Evolutionary conservation across 2,888 invertebrate species (phyloP), one percentile per base, ranked within the genome.

Genomic region (Dicycla oo): DNA sequence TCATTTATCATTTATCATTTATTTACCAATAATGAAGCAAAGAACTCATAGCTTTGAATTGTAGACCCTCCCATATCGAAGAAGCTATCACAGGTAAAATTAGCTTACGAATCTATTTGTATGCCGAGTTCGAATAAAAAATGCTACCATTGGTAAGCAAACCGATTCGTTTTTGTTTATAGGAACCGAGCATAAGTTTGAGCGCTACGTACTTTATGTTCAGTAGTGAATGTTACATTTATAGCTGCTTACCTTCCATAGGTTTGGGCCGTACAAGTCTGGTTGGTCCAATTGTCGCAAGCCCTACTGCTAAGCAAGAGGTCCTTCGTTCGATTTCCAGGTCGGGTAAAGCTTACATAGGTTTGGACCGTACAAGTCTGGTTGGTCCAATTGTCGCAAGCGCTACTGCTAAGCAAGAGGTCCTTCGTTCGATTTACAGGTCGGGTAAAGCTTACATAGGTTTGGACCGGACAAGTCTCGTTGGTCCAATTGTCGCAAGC

Each of bases 241-340:
- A 68, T 67, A 67, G 68, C 76, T 54, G 65, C 47, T 75, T n/a
- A 56, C 3, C 30, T 30, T 51, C 26, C 38, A 61, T 38, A n/a
- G 20, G 74, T 20, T 62, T 73, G 15, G 38, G 18, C 4, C 13
- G 15, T 38, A 13, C 26, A 7, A 73, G 51, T n/a, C 51, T 13
- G n/a, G 8, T n/a, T 57, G 34, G 20, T 13, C 1, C n/a, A 3
- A 1, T 7, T 3, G 20, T 7, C 3, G 34, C 13, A 13, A 20
- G 7, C 13, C 3, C 34, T 57, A 7, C 34, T 34, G 34, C 7
- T 20, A 11, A 30, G 11, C 20, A 20, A 30, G 30, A 11, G 30
- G 30, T 30, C 6, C 20, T 30, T 20, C 26, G 30, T 30, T 56
- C 11, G 5, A 56, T 30, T 6, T 20, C 30, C 30, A 20, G 20